A percentile compares a stretch with the other conserved stretches of the same genome.
phyloP scores from a whole-genome alignment of 2,888 invertebrate species.

The Scaptomyza tumidula region DNA sequence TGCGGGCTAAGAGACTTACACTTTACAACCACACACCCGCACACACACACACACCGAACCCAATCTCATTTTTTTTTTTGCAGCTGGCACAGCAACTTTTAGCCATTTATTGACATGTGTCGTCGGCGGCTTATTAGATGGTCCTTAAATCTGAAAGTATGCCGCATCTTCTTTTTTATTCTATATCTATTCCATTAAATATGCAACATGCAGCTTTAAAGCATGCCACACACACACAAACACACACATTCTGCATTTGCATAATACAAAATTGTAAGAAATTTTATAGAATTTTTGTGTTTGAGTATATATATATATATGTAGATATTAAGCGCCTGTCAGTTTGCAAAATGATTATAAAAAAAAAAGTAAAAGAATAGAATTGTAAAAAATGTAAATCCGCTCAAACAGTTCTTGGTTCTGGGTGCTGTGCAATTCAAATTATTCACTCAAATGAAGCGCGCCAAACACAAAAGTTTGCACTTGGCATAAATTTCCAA shows the following conservation, averaged over 20 bases:
- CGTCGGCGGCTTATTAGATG: constrained; percentile 50
- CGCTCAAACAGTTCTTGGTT: constrained; percentile 13
- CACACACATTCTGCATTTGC: constrained; percentile 50
- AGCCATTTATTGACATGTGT: constrained; percentile 73
- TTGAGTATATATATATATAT: background rate
- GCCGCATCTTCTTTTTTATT: background rate
- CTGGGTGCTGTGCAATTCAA: constrained; percentile 72
- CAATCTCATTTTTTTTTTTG: background rate
- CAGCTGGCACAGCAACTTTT: constrained; percentile 50
- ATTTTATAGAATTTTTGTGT: constrained; percentile 9
- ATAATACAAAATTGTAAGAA: constrained; percentile 52
- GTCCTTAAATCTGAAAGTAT: constrained; percentile 15
- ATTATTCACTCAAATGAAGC: constrained; percentile 79
- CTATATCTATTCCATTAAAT: constrained; percentile 54
- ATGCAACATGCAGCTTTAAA: constrained; percentile 55
- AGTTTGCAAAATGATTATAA: constrained; percentile 52
- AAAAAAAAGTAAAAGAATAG: constrained; percentile 16
- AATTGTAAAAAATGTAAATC: constrained; percentile 63
- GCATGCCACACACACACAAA: constrained; percentile 13
- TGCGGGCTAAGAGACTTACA: constrained; percentile 23
- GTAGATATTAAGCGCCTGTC: constrained; percentile 52
- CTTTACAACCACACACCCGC: background rate
- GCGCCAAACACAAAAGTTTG: constrained; percentile 71
- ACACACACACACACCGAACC: too few relatives aligned
- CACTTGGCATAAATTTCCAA: constrained; percentile 72